A percentile compares a stretch with the other conserved stretches of the same genome.
Conservation (phyloP, 2,113 vertebrate genomes). For the Nicator chloris region DNA sequence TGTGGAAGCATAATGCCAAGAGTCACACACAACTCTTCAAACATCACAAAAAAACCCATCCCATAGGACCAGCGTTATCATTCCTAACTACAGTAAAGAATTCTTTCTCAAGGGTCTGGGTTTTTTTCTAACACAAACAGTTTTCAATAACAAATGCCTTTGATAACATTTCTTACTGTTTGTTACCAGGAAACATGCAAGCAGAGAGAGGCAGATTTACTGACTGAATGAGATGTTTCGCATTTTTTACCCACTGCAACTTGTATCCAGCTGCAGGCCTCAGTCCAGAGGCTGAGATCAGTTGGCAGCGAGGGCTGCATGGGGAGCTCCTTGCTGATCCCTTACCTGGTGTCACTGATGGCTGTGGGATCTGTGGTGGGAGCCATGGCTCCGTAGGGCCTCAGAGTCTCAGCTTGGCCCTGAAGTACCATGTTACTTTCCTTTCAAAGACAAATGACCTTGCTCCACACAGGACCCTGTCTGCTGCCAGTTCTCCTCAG, state of each 20-base stretch:
- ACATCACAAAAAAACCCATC: not conserved
- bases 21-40: not conserved
- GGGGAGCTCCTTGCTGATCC: not conserved
- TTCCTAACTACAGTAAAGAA: not conserved
- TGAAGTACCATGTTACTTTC: not conserved
- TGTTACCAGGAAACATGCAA: not conserved
- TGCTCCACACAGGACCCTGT: not conserved
- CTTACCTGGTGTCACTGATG: not conserved
- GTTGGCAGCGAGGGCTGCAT: accelerated
- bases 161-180: not conserved
- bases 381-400: not conserved
- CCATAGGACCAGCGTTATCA: not conserved
- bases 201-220: not conserved
- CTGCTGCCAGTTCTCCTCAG: not conserved
- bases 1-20: not conserved
- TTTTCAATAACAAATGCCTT: not conserved
- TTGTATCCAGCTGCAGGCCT: not conserved
- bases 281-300: not conserved
- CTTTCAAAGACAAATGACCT: not conserved
- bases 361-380: not conserved
- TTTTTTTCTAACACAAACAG: not conserved
- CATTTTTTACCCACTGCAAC: not conserved
- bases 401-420: not conserved
- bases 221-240: not conserved
- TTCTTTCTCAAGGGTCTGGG: not conserved